Conservation (phyloP, 1,140 invertebrate species). For the Drosophila lini region DNA sequence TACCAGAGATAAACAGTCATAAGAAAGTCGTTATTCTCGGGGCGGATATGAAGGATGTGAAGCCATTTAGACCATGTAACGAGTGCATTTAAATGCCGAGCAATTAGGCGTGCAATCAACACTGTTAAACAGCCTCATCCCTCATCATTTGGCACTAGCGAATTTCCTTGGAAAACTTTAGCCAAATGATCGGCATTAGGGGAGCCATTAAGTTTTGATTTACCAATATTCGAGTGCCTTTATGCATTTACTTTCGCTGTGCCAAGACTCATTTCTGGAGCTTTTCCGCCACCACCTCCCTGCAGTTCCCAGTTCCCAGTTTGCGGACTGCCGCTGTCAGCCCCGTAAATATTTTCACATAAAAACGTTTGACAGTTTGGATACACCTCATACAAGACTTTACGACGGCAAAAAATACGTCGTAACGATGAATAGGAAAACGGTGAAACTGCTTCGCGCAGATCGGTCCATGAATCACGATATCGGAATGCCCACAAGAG, state of each 20-base stretch:
- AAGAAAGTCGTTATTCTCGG: slow-evolving; percentile 48
- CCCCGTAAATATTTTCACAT: slow-evolving; percentile 23
- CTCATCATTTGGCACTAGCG: too few species aligned
- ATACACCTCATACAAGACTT: slow-evolving; percentile 21
- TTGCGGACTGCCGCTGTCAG: slow-evolving; percentile 26
- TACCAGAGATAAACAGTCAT: slow-evolving; percentile 65
- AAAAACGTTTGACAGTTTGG: slow-evolving; percentile 48
- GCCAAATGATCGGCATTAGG: not conserved
- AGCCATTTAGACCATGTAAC: slow-evolving; percentile 30
- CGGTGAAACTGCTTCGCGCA: slow-evolving; percentile 8
- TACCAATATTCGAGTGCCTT: not conserved
- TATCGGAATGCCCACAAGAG: slow-evolving; percentile 31
- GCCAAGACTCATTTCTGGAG: slow-evolving; percentile 2
- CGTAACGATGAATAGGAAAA: slow-evolving; percentile 10
- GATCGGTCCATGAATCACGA: slow-evolving; percentile 27
- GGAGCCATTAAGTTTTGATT: not conserved
- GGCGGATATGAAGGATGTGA: slow-evolving; percentile 33
- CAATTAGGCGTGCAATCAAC: slow-evolving; percentile 26
- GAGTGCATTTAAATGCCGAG: slow-evolving; percentile 19
- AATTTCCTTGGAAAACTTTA: slow-evolving; percentile 8
- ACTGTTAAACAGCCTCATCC: slow-evolving; percentile 6
- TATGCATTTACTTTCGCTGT: slow-evolving; percentile 11
- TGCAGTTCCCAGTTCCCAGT: not conserved
- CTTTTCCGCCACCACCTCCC: not conserved
- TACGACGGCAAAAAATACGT: slow-evolving; percentile 11